These are phyloP conservation scores for Nibea coibor DNA, from an alignment of 2,113 vertebrate genomes.

Conservation along the genomic window DNA sequence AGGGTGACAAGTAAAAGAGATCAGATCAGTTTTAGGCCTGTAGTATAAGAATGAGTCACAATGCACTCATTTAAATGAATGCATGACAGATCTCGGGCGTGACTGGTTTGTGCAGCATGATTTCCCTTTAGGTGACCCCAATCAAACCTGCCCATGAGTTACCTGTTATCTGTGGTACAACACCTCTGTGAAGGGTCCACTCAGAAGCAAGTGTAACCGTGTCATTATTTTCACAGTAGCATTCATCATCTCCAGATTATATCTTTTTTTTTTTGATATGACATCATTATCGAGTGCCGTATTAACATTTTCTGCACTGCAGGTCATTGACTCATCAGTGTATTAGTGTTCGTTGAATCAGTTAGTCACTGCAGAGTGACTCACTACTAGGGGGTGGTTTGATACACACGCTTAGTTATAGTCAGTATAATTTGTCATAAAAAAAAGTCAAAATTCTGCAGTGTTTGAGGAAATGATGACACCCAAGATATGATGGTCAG, in stretches of 20 bases:
- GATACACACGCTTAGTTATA: neutral
- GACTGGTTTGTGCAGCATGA: neutral
- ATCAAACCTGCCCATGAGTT: neutral
- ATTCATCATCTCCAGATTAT: neutral
- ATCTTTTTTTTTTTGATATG: neutral
- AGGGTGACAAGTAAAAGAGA: neutral
- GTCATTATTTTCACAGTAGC: neutral
- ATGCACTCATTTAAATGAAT: constrained; percentile 11
- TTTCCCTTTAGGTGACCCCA: neutral
- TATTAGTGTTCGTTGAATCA: constrained; percentile 33
- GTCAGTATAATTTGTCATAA: neutral
- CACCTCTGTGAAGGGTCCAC: neutral
- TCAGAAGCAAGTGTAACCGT: neutral
- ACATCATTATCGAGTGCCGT: constrained; percentile 16
- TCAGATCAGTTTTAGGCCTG: constrained; percentile 2
- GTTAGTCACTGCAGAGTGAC: constrained; percentile 34
- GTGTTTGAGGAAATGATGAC: constrained; percentile 6
- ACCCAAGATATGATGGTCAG: neutral
- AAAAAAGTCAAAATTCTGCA: constrained; percentile 17
- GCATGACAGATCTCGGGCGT: neutral
- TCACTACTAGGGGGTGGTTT: constrained; percentile 10
- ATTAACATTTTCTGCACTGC: constrained; percentile 43
- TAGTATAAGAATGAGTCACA: constrained; percentile 2
- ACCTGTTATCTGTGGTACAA: neutral
- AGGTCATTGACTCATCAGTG: constrained; percentile 35